A percentile compares a stretch with the other conserved stretches of the same genome.
These are phyloP conservation scores for Alentia gelatinosa DNA, from an alignment of 2,888 invertebrate genomes.

Conservation along the genomic window DNA sequence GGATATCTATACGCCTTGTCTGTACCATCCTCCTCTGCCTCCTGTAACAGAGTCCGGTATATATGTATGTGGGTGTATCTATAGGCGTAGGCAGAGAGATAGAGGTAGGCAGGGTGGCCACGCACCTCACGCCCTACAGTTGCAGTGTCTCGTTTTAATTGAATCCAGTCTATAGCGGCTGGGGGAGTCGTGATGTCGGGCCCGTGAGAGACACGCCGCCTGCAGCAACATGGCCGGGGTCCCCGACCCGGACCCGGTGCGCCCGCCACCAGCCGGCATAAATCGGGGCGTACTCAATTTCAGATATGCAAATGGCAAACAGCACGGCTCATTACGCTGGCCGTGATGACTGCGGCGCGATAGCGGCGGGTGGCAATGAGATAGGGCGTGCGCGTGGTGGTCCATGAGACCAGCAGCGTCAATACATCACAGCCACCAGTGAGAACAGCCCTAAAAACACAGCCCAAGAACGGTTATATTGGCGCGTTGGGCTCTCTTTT, in stretches of 20 bases:
- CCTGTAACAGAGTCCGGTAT: no score
- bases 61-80: not conserved
- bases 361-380: not conserved
- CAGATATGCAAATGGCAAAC: conserved; percentile 33
- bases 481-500: not conserved
- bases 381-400: not conserved
- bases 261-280: not conserved
- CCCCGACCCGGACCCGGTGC: not conserved
- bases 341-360: not conserved
- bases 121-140: not conserved
- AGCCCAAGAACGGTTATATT: not conserved
- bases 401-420: not conserved
- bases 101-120: not conserved
- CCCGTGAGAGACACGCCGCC: not conserved
- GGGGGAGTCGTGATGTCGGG: not conserved
- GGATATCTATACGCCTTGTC: not conserved
- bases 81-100: not conserved
- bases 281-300: not conserved
- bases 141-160: conserved; percentile 24
- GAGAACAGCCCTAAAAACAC: not conserved
- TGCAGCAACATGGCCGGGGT: not conserved
- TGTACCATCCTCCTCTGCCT: no score
- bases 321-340: not conserved
- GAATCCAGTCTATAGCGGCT: not conserved
- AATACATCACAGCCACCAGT: not conserved